Evolutionary conservation across 2,113 vertebrate genomes (phyloP).

Genomic region (Gila orcuttii): DNA sequence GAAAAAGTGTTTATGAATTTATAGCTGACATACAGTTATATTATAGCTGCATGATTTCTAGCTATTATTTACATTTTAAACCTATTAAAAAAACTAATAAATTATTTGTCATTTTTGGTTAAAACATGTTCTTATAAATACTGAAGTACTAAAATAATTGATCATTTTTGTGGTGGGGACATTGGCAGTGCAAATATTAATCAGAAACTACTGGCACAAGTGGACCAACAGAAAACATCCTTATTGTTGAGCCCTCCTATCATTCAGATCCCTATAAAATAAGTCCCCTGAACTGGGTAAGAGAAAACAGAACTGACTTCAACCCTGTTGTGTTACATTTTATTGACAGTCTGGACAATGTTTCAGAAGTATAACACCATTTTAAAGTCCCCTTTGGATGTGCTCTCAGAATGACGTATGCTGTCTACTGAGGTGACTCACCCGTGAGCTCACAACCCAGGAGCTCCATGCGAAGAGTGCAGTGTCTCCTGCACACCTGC

Average conservation of each 20-base stretch:
- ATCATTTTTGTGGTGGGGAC: no score
- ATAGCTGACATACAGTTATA: not conserved
- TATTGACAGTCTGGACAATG: slow-evolving; percentile 11
- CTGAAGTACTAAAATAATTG: no score
- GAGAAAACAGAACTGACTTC: not conserved
- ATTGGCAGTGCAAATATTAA: no score
- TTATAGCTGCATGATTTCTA: not conserved
- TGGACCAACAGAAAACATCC: not conserved
- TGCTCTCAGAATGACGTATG: slow-evolving; percentile 2
- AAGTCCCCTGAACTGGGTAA: not conserved
- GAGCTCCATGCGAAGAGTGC: slow-evolving; percentile 95
- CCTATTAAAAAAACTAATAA: no score
- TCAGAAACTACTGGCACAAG: not conserved
- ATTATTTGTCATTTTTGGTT: no score
- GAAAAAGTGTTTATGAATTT: not conserved
- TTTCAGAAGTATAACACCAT: not conserved
- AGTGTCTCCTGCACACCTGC: slow-evolving; percentile 96
- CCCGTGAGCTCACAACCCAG: slow-evolving; percentile 96
- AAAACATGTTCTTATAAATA: no score
- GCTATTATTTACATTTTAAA: not conserved
- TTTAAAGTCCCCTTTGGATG: not conserved
- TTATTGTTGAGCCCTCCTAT: not conserved
- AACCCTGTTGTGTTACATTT: not conserved
- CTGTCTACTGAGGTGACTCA: slow-evolving; percentile 60
- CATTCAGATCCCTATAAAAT: not conserved